These are phyloP conservation scores for Leuctra nigra DNA, from an alignment of 2,888 invertebrate genomes.

Conservation along the genomic window DNA sequence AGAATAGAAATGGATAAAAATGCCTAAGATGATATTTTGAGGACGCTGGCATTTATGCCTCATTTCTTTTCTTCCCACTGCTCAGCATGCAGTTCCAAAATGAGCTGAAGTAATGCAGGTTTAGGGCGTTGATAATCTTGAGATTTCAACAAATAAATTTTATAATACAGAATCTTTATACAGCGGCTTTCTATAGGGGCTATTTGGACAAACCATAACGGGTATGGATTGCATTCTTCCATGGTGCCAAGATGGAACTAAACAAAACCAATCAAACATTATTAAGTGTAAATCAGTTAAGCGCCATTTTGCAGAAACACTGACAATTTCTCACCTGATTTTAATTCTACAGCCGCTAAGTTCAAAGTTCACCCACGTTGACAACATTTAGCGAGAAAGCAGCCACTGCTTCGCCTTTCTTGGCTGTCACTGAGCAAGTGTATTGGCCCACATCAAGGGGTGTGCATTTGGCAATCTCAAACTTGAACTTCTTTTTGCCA, in stretches of 20 bases:
- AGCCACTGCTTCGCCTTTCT: conserved; percentile 75
- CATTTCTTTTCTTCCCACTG: too few relatives aligned
- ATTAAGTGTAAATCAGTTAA: neutral
- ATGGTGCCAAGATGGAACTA: neutral
- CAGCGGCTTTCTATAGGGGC: neutral
- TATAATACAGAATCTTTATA: neutral
- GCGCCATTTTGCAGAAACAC: neutral
- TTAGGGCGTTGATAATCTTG: neutral
- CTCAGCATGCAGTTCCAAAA: too few relatives aligned
- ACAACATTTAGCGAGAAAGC: conserved; percentile 83
- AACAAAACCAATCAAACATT: too few relatives aligned
- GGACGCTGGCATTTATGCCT: conserved; percentile 3
- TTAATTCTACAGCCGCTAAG: neutral
- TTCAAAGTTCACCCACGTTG: conserved; percentile 46
- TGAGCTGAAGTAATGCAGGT: too few relatives aligned
- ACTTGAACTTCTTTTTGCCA: conserved; percentile 68
- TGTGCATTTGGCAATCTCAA: conserved; percentile 68
- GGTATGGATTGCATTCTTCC: neutral
- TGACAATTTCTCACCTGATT: neutral
- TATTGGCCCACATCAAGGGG: conserved; percentile 83
- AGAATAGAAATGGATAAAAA: neutral
- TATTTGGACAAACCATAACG: neutral
- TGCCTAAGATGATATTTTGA: conserved; percentile 1
- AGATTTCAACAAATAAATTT: neutral
- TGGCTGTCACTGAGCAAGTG: conserved; percentile 75